A percentile compares a stretch with the other conserved stretches of the same genome.
These are phyloP conservation scores for Hipposideros armiger DNA, from an alignment of 2,113 vertebrate species.

Conservation along the genomic window DNA sequence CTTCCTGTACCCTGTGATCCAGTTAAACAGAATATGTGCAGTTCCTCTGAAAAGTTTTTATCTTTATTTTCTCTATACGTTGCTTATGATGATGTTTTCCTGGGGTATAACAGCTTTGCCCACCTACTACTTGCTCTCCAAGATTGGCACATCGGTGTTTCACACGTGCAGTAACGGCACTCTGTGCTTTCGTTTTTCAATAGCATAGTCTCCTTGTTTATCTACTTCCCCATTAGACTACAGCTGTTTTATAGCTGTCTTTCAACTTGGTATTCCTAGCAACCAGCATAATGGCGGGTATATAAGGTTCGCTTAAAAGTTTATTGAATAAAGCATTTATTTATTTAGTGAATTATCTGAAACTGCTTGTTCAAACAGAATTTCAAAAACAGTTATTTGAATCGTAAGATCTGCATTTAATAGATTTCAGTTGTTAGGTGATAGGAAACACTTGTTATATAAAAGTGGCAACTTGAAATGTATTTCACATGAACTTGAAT, in stretches of 20 bases:
- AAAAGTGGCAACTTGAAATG: background rate
- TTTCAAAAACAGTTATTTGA: background rate
- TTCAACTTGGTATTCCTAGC: background rate
- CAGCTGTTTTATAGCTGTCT: background rate
- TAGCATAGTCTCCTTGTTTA: background rate
- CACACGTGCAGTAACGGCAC: no score
- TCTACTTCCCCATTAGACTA: accelerated
- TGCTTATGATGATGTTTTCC: background rate
- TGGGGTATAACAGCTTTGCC: background rate
- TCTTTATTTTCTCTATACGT: background rate
- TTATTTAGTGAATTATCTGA: background rate
- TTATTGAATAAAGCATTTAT: background rate
- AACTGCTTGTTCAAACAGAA: background rate
- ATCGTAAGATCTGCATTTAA: background rate
- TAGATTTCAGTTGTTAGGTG: background rate
- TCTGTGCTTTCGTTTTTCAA: background rate
- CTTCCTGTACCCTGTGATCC: background rate
- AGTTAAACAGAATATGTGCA: background rate
- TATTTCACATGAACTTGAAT: background rate
- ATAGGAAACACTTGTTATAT: background rate
- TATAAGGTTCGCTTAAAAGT: background rate
- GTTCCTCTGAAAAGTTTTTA: background rate
- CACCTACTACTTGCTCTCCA: background rate
- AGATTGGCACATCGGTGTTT: background rate
- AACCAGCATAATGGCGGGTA: background rate